Conservation (phyloP, 2,888 invertebrate genomes). For the Hemaris fuciformis region DNA sequence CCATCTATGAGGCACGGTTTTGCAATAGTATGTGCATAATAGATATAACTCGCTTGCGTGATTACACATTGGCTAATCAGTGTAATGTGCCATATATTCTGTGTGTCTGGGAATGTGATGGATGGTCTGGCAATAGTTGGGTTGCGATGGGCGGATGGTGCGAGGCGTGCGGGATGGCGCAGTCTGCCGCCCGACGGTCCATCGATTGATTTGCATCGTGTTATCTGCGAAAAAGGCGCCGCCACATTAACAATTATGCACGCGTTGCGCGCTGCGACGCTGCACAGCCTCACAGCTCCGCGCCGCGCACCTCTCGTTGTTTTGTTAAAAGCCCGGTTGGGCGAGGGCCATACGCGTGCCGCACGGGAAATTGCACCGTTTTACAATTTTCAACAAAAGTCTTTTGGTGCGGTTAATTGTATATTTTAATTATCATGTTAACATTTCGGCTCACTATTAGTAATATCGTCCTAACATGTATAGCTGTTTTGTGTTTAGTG, state of each 20-base stretch:
- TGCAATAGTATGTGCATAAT: not conserved
- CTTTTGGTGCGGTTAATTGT: no score
- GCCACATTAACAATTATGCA: not conserved
- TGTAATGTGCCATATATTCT: not conserved
- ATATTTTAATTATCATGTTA: no score
- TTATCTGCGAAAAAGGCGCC: not conserved
- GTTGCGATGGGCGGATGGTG: not conserved
- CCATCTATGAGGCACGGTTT: not conserved
- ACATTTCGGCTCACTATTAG: no score
- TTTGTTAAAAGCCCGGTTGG: not conserved
- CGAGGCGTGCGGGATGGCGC: not conserved
- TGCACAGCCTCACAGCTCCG: not conserved
- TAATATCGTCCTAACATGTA: not conserved
- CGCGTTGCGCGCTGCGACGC: not conserved
- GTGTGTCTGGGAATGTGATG: not conserved
- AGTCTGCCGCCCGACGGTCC: not conserved
- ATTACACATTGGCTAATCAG: not conserved
- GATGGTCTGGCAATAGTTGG: not conserved
- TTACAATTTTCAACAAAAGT: no score
- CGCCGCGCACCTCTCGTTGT: not conserved
- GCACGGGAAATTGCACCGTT: not conserved
- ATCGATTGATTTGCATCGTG: conserved; percentile 8
- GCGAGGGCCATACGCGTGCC: not conserved
- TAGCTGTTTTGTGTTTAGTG: not conserved
- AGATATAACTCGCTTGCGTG: not conserved